Base-by-base conservation (phyloP, 2,888 invertebrate genomes). In the Clunio marinus region DNA sequence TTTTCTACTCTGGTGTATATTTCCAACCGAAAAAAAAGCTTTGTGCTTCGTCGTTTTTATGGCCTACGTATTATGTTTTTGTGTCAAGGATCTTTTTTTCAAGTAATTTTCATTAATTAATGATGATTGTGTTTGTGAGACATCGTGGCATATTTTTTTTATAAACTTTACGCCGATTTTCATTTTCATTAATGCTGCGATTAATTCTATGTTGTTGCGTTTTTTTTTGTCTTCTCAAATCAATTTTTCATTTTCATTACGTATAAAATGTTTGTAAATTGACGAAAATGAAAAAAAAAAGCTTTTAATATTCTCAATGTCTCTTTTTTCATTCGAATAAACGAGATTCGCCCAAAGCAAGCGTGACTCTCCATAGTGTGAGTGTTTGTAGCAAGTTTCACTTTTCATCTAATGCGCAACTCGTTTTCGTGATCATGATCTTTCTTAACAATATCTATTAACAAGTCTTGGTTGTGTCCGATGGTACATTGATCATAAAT, bases 51-150 rank as follows among this genome's bases (percentile, higher is more conserved):
- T 7, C 13, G 25, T 15, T 57, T 57, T 57, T 35, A 68, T 35
- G 32, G 28, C 58, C 37, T 55, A 58, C 51, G 68, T 68, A 58
- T 68, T 68, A 68, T 68, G 68, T 68, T 68, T 68, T 68, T 68
- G 68, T 68, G 68, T 68, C 68, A 68, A 68, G 68, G 68, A 68
- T 68, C 22, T 45, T 5, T n/a, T 55, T 58, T 55, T 51, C 35
- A 55, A 68, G 41, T 58, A 58, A 68, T 68, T 60, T 60, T 68
- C 68, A 58, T 68, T 68, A 68, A 68, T 68, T 58, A 58, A 35
- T 32, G 22, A 22, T 32, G 24, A 37, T 32, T 60, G 37, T 60
- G 20, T 35, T 60, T 4, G 60, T 35, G 28, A 20, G 24, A 10
- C 37, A 60, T 28, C 60, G 60, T 24, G 32, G n/a, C 60, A 20